phyloP scores from a whole-genome alignment of 1,140 invertebrate species.

The Drosophila auraria region DNA sequence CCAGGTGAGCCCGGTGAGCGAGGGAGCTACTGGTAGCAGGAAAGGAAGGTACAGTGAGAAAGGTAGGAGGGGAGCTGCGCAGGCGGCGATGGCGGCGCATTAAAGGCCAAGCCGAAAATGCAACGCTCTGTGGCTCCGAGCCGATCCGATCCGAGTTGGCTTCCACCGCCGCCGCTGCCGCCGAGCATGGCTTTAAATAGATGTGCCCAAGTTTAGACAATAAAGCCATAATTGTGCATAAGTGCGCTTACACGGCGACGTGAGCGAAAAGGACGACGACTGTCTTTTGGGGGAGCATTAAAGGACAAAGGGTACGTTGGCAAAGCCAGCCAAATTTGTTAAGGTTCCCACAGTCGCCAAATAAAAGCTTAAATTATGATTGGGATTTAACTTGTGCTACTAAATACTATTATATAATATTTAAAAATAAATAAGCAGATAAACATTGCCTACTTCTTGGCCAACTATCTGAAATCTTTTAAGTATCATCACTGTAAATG shows the following conservation, averaged over 20 bases:
- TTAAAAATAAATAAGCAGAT: neutral
- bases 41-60: neutral
- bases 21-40: neutral
- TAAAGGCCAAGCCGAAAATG: slow-evolving; percentile 79
- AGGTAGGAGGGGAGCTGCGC: slow-evolving; percentile 29
- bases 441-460: no score
- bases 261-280: slow-evolving; percentile 33
- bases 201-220: slow-evolving; percentile 83
- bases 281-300: slow-evolving; percentile 1
- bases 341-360: slow-evolving; percentile 36
- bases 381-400: neutral
- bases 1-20: slow-evolving; percentile 8
- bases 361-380: slow-evolving; percentile 7
- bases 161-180: slow-evolving; percentile 9
- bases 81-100: slow-evolving; percentile 66
- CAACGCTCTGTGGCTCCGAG: slow-evolving; percentile 58
- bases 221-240: slow-evolving; percentile 84
- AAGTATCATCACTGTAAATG: no score
- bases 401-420: neutral
- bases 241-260: slow-evolving; percentile 63
- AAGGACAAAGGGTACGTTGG: slow-evolving; percentile 6
- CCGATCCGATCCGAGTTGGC: slow-evolving; percentile 13
- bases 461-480: no score
- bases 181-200: slow-evolving; percentile 76
- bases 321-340: slow-evolving; percentile 22